Base-by-base conservation (phyloP, 2,888 invertebrate species). In the Amblyteles armatorius region DNA sequence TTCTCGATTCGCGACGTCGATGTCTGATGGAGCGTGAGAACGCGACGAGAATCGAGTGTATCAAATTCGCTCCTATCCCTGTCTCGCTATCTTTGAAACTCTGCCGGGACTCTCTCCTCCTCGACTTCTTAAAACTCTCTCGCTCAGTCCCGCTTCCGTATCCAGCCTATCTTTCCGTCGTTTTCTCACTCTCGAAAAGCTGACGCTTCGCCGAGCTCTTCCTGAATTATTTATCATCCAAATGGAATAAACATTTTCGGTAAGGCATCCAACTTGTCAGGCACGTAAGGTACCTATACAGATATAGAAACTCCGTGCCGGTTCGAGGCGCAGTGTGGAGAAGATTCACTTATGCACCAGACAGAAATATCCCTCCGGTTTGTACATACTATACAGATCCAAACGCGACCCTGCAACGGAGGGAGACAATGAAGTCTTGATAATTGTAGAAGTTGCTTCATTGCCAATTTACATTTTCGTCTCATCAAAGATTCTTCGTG, bases 241-340 rank as follows among this genome's bases (percentile, higher is more conserved):
- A 80, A 80, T 80, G 65, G 73, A 80, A 80, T 80, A 80, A 80
- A 80, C 73, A 80, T 80, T 80, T 80, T 80, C 33, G 73, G 67
- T 80, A 73, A 69, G 69, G 78, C 69, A 50, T 79, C 78, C 72
- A 73, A 65, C 65, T 67, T 80, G 80, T 80, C 79, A 63, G 63
- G 65, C 71, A 72, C 68, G 72, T 72, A 50, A 16, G 33, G 36
- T 73, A 26, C 16, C 63, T 74, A 33, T 60, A 48, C 16, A 48
- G 29, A 74, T 63, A 29, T 69, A 29, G 48, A 77, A 36, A 55
- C n/a, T 55, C 9, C 22, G 26, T n/a, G 26, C 9, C 36, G 19
- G 36, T 33, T 16, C 44, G 29, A 9, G 19, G 29, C 26, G 63
- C 48, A 48, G 60, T 26, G 60, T 22, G 74, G 29, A 44, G 74